Evolutionary conservation across 2,888 invertebrate species (phyloP).

Genomic region (Orthosia cruda): DNA sequence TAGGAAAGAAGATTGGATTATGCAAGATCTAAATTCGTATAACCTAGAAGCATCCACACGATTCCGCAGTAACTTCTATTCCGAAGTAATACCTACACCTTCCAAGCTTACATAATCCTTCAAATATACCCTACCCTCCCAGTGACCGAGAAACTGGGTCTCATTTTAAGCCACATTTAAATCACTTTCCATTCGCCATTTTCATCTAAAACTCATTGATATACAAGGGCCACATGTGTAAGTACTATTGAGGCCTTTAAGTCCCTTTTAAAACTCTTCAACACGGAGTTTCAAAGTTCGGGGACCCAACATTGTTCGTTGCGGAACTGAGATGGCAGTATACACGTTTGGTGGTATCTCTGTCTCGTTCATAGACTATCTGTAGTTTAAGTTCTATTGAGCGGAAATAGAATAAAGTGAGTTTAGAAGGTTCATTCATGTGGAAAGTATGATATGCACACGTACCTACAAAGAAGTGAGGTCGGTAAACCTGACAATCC

Average conservation of each 20-base stretch:
- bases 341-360: conserved; percentile 6
- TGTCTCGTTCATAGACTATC: conserved; percentile 29
- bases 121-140: conserved; percentile 13
- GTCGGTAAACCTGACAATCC: not conserved
- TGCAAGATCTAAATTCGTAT: conserved; percentile 16
- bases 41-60: conserved; percentile 20
- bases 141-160: conserved; percentile 22
- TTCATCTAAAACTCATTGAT: conserved; percentile 41
- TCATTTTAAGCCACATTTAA: conserved; percentile 36
- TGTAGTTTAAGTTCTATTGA: conserved; percentile 54
- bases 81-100: not conserved
- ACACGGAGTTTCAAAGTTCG: conserved; percentile 48
- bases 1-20: conserved; percentile 6
- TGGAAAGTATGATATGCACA: conserved; percentile 39
- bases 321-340: conserved; percentile 23
- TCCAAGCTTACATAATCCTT: conserved; percentile 32
- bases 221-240: conserved; percentile 39
- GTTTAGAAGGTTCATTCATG: conserved; percentile 41
- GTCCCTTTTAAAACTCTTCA: conserved; percentile 59
- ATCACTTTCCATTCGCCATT: conserved; percentile 37
- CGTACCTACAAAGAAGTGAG: not conserved
- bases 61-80: conserved; percentile 10
- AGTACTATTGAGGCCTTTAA: conserved; percentile 52
- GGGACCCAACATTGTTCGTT: conserved; percentile 44
- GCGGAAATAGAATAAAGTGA: conserved; percentile 23